phyloP scores from a whole-genome alignment of 2,888 invertebrate species.

The Drosophila diplacantha region DNA sequence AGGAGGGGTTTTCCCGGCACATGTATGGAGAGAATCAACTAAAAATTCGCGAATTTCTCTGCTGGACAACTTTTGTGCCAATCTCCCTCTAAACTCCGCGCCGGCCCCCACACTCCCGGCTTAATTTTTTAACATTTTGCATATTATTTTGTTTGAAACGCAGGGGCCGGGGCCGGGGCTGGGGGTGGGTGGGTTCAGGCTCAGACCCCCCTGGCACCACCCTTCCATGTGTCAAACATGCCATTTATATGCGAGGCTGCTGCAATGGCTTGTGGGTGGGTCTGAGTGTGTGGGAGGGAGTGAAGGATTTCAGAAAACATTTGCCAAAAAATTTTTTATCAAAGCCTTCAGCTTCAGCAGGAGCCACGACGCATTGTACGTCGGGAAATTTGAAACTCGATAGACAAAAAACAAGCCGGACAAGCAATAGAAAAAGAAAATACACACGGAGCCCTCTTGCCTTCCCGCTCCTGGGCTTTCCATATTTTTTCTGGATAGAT shows the following conservation, averaged over 20 bases:
- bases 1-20: slow-evolving; percentile 25
- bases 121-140: slow-evolving; percentile 74
- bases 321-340: slow-evolving; percentile 70
- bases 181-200: not conserved
- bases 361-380: slow-evolving; percentile 39
- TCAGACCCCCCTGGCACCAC: slow-evolving; percentile 10
- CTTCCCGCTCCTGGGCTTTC: slow-evolving; percentile 7
- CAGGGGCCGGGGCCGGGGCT: slow-evolving; percentile 37
- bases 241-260: slow-evolving; percentile 68
- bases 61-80: slow-evolving; percentile 56
- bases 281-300: slow-evolving; percentile 25
- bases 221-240: slow-evolving; percentile 63
- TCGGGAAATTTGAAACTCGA: slow-evolving; percentile 72
- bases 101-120: slow-evolving; percentile 31
- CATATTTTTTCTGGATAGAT: slow-evolving; percentile 39
- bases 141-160: slow-evolving; percentile 72
- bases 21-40: slow-evolving; percentile 63
- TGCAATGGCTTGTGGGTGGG: slow-evolving; percentile 11
- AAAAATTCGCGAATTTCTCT: slow-evolving; percentile 69
- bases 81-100: slow-evolving; percentile 23
- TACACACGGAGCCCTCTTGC: slow-evolving; percentile 30
- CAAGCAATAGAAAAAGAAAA: slow-evolving; percentile 71
- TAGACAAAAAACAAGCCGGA: slow-evolving; percentile 59
- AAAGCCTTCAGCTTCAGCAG: slow-evolving; percentile 65
- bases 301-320: slow-evolving; percentile 69